Base-by-base conservation (phyloP, 2,113 vertebrate species). In the Pelusios castaneus region DNA sequence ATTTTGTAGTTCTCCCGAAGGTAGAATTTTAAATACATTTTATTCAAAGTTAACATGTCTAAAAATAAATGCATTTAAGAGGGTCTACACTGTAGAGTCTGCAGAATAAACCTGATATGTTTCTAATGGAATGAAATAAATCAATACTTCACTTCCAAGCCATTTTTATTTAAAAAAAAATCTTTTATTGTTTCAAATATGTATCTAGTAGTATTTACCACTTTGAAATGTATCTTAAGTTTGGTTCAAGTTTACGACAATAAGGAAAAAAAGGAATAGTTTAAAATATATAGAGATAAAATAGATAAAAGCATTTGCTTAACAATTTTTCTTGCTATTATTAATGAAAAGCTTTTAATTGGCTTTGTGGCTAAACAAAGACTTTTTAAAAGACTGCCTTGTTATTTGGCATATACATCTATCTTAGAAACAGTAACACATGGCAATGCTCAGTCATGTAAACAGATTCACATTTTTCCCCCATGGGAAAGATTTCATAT, bases 11-110 rank as follows among this genome's bases (percentile, higher is more conserved):
- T 93, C 56, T 49, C n/a, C 38, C 22, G 85, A 55, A 80, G 10
- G 9, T 89, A 29, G 51, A 60, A 81, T 79, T 93, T 92, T 58
- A 52, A 93, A 94, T 84, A 4, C 27, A 73, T 0, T 73, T 29
- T 78, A 3, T 94, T 91, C 82, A 80, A 7, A 75, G 49, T 89
- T 96, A 55, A 34, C 25, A 27, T 92, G 81, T 41, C 56, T 95
- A 91, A 87, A 96, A 94, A 55, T 88, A 91, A 90, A 91, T 80
- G 47, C 13, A 43, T 96, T 89, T 88, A 86, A 93, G 88, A 75
- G 22, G 85, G 67, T 49, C 76, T 89, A 16, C 76, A 31, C 13
- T 10, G 76, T 27, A 75, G 2, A 0, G 2, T 1, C 41, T 52
- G 41, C 82, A 93, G 45, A 89, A 70, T 89, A 87, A 95, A 96